Conservation (phyloP, 2,113 vertebrate genomes). For the Colius striatus region DNA sequence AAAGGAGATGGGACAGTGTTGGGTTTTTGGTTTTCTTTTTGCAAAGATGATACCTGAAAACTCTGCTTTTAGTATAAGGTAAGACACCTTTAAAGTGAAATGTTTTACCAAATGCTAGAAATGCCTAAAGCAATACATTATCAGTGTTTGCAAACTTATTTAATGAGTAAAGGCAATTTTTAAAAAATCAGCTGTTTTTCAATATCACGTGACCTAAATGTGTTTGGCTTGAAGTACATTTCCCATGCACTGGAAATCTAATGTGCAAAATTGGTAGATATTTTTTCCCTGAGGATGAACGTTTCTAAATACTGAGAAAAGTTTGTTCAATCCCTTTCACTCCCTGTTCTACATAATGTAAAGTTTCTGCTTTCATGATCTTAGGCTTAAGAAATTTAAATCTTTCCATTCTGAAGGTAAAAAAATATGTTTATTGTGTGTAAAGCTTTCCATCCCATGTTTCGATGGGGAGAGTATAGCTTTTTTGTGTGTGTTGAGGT, state of each 20-base stretch:
- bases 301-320: not conserved
- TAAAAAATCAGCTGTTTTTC: not conserved
- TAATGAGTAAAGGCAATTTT: not conserved
- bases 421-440: not conserved
- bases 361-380: not conserved
- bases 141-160: not conserved
- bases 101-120: constrained; percentile 7
- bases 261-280: not conserved
- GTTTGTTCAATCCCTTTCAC: constrained; percentile 3
- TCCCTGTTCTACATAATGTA: not conserved
- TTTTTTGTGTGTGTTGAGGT: not conserved
- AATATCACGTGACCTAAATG: not conserved
- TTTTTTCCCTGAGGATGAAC: not conserved
- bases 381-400: not conserved
- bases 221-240: not conserved
- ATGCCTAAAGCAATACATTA: not conserved
- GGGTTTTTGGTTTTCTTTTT: not conserved
- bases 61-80: constrained; percentile 64
- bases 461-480: not conserved
- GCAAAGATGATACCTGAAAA: constrained; percentile 14
- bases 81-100: constrained; percentile 40
- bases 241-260: not conserved
- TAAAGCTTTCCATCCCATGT: not conserved
- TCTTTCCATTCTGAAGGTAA: not conserved
- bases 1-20: not conserved